Conservation (phyloP, 2,888 invertebrate genomes). For the Hirtodrosophila alboralis region DNA sequence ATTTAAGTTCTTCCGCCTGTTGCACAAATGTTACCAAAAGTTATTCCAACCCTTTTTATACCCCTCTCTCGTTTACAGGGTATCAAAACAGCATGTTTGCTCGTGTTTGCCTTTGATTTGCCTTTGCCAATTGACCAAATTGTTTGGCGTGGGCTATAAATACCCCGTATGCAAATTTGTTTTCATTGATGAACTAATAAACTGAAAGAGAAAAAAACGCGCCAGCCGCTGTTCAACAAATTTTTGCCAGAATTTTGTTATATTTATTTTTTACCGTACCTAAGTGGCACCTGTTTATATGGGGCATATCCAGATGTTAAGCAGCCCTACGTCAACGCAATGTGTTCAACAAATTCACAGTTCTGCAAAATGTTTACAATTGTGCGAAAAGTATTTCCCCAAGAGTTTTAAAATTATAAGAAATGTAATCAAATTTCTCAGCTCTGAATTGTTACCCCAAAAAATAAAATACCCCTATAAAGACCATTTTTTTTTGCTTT, state of each 20-base stretch:
- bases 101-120: conserved; percentile 57
- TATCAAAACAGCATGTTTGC: conserved; percentile 8
- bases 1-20: no score
- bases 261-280: not conserved
- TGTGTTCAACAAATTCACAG: conserved; percentile 17
- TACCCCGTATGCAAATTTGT: conserved; percentile 56
- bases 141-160: conserved; percentile 59
- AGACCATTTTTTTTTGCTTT: no score
- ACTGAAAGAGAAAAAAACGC: conserved; percentile 2
- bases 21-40: no score
- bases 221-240: conserved; percentile 9
- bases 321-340: not conserved
- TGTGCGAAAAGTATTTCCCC: conserved; percentile 11
- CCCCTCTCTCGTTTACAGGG: no score
- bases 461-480: no score
- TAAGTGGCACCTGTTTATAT: conserved; percentile 26
- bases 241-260: not conserved
- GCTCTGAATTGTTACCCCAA: not conserved
- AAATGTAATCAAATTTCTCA: conserved; percentile 2
- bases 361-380: conserved; percentile 40
- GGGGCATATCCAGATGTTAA: conserved; percentile 18
- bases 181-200: conserved; percentile 57
- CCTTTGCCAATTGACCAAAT: conserved; percentile 62
- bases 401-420: conserved; percentile 33
- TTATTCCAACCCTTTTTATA: no score